These are phyloP conservation scores for Danio rerio DNA, from an alignment of 2,113 vertebrate genomes.

Conservation along the genomic window GRCz12tu NC_133190.1:17428501-17429000, in stretches of 20 bases:
- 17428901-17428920: constrained; percentile 28
- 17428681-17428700: constrained; percentile 60
- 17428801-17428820: constrained; percentile 62
- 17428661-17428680: constrained; percentile 41
- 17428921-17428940: constrained; percentile 9
- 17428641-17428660: constrained; percentile 10
- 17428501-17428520: background rate
- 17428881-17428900: constrained; percentile 47
- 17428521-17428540: background rate
- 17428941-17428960: constrained; percentile 35
- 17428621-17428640: constrained; percentile 17
- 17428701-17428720: constrained; percentile 53
- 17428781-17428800: constrained; percentile 72
- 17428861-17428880: constrained; percentile 47
- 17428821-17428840: constrained; percentile 66
- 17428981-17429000: background rate
- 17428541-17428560: constrained; percentile 20
- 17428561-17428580: constrained; percentile 1
- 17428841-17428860: constrained; percentile 67
- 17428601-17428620: constrained; percentile 23
- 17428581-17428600: constrained; percentile 3
- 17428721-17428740: constrained; percentile 50
- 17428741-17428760: constrained; percentile 57
- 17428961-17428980: constrained; percentile 23
- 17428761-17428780: constrained; percentile 52